These are phyloP conservation scores for Caradrina clavipalpis DNA, from an alignment of 2,888 invertebrate genomes.

Conservation along the genomic window DNA sequence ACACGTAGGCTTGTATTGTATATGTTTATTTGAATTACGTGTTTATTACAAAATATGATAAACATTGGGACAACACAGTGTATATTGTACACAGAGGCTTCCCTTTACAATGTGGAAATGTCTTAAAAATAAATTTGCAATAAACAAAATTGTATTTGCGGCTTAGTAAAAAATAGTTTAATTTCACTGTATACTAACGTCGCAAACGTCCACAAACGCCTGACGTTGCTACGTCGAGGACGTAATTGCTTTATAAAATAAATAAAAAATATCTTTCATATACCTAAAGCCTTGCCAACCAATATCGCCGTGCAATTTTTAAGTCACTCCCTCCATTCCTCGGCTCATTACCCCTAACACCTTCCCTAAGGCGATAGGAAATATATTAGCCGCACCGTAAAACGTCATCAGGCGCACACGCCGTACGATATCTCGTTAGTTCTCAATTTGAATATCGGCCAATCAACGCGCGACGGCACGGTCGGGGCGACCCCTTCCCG, in stretches of 20 bases:
- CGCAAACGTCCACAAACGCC: no score
- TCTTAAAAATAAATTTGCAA: no score
- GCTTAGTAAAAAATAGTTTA: no score
- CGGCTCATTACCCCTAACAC: constrained; percentile 77
- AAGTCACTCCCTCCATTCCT: constrained; percentile 84
- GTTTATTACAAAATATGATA: neutral
- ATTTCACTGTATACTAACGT: no score
- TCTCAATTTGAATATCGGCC: constrained; percentile 89
- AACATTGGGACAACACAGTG: constrained; percentile 5
- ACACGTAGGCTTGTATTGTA: constrained; percentile 1
- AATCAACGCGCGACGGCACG: constrained; percentile 84
- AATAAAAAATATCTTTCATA: constrained; percentile 26
- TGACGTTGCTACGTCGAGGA: no score
- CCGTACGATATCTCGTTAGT: constrained; percentile 83
- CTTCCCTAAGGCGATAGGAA: constrained; percentile 79
- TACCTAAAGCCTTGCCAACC: constrained; percentile 62
- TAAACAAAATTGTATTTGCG: no score
- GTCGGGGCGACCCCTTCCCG: constrained; percentile 78
- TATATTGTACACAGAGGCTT: no score
- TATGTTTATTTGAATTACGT: constrained; percentile 10
- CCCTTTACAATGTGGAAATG: no score
- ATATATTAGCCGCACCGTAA: constrained; percentile 87
- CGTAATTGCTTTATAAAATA: constrained; percentile 19
- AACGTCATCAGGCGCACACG: constrained; percentile 83
- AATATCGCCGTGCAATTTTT: constrained; percentile 65